Evolutionary conservation across 2,113 vertebrate genomes (phyloP), one percentile per base, ranked within the genome.

Genomic region (Bolborhynchus lineola): DNA sequence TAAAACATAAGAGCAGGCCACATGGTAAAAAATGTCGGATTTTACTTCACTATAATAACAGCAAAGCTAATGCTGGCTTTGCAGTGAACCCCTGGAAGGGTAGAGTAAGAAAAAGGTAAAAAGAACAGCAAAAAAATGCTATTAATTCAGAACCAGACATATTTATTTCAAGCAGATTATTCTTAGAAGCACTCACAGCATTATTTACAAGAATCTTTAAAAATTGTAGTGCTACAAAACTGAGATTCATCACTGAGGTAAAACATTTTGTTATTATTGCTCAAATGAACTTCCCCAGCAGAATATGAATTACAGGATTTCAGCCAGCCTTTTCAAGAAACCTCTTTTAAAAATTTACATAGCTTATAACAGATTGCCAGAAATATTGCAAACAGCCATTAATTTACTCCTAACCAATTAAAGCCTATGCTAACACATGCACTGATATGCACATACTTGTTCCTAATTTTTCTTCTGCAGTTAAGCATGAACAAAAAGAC

Each of bases 271-370:
- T 97, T 97, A 98, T 98, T 97, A 97, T 97, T 96, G 95, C 95
- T 93, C 91, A 82, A 97, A 96, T 97, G 96, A 98, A 95, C 97
- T 97, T 93, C 82, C 94, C 91, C 84, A 97, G 92, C 88, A 97
- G 95, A 94, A 91, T 96, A 93, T 97, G 97, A 98, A 98, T 97
- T 96, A 97, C 96, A 97, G 95, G 96, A 97, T 97, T 98, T 97
- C 97, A 97, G 93, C 97, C 95, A 97, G 97, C 90, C 84, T 97
- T 96, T 98, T 97, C 85, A 97, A 97, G 96, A 97, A 98, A 96
- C 89, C 95, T 97, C 94, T 97, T 98, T 97, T 97, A 98, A 97
- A 98, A 97, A 98, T 97, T 95, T 97, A 97, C 88, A 97, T 80
- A 92, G 95, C 86, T 97, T 97, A 96, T 97, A 97, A 97, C 92